Conservation (phyloP, 2,113 vertebrate species). For the Axis porcinus region DNA sequence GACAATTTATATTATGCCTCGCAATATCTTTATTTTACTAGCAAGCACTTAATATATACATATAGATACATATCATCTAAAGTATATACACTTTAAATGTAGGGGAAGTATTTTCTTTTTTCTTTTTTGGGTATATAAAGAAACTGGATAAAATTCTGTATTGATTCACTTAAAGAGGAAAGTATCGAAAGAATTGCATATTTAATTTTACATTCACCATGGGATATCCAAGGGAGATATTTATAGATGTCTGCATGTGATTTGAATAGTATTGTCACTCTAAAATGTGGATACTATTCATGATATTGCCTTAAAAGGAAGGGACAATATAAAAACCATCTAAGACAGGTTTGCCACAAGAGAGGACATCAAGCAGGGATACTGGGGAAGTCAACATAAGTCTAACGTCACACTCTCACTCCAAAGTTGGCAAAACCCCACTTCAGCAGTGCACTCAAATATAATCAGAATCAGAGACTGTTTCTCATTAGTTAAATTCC, state of each 20-base stretch:
- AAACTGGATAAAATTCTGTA: constrained; percentile 25
- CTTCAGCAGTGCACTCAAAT: background rate
- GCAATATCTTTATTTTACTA: constrained; percentile 51
- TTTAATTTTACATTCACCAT: constrained; percentile 19
- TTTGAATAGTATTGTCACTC: background rate
- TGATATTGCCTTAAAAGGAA: background rate
- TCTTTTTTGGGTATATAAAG: background rate
- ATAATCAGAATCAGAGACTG: background rate
- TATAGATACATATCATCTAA: background rate
- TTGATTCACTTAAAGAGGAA: constrained; percentile 22
- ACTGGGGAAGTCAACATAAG: background rate
- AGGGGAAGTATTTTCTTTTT: background rate
- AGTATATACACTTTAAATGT: background rate
- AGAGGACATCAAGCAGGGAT: background rate
- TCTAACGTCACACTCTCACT: background rate
- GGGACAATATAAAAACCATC: background rate
- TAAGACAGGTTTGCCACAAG: background rate
- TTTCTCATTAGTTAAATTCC: background rate
- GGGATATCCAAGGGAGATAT: background rate
- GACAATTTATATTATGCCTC: constrained; percentile 43
- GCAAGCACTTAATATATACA: background rate
- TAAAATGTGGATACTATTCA: background rate
- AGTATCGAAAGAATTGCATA: background rate
- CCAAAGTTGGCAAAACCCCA: background rate
- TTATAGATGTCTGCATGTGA: background rate